These are phyloP conservation scores for Bufo gargarizans DNA, from an alignment of 2,113 vertebrate species.

Conservation along the genomic window DNA sequence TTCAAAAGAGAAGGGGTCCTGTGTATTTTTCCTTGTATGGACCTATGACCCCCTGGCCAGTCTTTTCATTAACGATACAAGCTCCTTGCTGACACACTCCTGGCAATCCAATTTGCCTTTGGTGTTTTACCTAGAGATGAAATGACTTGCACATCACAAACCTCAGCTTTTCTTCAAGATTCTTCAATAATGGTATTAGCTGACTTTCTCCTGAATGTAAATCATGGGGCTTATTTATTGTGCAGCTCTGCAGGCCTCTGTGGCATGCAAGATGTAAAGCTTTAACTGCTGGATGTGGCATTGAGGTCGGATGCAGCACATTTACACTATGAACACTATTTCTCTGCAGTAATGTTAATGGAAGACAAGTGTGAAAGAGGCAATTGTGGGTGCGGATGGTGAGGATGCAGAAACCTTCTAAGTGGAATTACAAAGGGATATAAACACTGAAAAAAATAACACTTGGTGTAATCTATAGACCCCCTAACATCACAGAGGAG, in stretches of 20 bases:
- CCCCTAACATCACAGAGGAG: no score
- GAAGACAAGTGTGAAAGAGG: not conserved
- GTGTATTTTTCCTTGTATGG: not conserved
- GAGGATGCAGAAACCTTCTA: no score
- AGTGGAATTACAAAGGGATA: no score
- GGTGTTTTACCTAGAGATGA: not conserved
- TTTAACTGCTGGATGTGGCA: not conserved
- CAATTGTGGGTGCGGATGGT: no score
- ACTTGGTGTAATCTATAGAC: no score
- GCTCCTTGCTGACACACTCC: not conserved
- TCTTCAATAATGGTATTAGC: slow-evolving; percentile 11
- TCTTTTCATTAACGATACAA: not conserved
- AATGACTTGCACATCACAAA: not conserved
- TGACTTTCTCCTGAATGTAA: slow-evolving; percentile 8
- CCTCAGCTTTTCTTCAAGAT: not conserved
- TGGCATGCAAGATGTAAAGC: not conserved
- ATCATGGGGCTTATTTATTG: not conserved
- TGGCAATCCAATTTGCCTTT: slow-evolving; percentile 3
- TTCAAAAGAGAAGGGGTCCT: not conserved
- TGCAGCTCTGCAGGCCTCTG: not conserved
- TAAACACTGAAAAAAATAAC: no score
- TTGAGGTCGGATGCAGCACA: not conserved
- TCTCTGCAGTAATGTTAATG: not conserved
- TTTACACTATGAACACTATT: not conserved
- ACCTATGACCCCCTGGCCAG: not conserved